These are phyloP conservation scores for Eulemur rufifrons DNA, from an alignment of 2,113 vertebrate species.

Conservation along the genomic window DNA sequence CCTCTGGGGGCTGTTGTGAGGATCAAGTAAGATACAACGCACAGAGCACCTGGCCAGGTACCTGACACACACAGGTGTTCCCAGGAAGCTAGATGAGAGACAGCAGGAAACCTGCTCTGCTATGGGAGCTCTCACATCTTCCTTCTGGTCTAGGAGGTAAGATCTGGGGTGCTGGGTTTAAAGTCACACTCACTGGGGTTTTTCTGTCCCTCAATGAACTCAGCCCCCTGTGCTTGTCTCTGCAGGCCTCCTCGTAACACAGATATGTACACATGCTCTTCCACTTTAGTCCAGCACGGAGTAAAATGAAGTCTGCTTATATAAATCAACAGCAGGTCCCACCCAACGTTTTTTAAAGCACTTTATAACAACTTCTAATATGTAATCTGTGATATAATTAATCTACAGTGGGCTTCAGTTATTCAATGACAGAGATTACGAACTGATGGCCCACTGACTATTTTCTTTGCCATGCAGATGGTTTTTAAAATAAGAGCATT, in stretches of 20 bases:
- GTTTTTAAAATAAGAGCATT: not conserved
- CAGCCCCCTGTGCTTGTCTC: not conserved
- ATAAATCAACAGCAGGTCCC: not conserved
- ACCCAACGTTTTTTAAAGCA: not conserved
- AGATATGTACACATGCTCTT: constrained; percentile 28
- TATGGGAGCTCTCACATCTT: not conserved
- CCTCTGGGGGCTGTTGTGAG: not conserved
- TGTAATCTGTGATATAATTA: not conserved
- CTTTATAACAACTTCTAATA: not conserved
- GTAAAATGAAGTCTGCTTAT: constrained; percentile 50
- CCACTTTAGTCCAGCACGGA: constrained; percentile 17
- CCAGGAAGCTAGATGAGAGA: not conserved
- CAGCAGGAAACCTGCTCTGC: not conserved
- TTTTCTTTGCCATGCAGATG: not conserved
- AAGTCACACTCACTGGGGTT: not conserved
- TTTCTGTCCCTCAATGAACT: not conserved
- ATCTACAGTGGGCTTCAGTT: not conserved
- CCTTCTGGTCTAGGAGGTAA: not conserved
- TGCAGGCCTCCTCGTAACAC: not conserved
- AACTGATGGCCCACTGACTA: not conserved
- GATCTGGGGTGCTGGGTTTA: not conserved
- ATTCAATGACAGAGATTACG: not conserved
- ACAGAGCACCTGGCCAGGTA: not conserved
- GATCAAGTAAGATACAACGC: not conserved
- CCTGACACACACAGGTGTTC: too few relatives aligned